These are phyloP conservation scores for Notarius quadriscutis DNA, from an alignment of 2,113 vertebrate genomes.

Conservation along the genomic window DNA sequence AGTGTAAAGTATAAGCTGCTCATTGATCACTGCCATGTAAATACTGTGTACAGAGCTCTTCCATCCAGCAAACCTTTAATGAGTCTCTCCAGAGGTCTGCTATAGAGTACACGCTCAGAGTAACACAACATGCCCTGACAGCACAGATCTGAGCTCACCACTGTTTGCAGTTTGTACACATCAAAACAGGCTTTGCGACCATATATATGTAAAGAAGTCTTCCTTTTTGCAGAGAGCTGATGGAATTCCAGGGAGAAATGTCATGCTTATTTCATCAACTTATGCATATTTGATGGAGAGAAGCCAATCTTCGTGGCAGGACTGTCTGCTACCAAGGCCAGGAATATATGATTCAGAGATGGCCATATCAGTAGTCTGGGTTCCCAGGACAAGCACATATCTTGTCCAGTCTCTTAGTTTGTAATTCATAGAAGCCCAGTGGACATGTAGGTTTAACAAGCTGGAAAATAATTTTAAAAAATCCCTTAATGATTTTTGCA, in stretches of 20 bases:
- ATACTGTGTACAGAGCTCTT: conserved; percentile 57
- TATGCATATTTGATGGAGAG: conserved; percentile 35
- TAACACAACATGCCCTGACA: conserved; percentile 38
- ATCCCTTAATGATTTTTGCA: not conserved
- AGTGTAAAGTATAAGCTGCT: conserved; percentile 56
- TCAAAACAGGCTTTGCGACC: conserved; percentile 11
- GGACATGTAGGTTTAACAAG: not conserved
- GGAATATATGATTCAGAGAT: conserved; percentile 13
- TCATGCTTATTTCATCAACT: conserved; percentile 36
- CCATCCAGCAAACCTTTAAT: conserved; percentile 67
- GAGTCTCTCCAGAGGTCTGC: conserved; percentile 68
- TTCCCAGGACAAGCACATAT: not conserved
- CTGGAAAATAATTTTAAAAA: not conserved
- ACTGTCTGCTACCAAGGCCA: conserved; percentile 15
- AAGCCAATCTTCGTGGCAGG: conserved; percentile 19
- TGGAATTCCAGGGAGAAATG: conserved; percentile 36
- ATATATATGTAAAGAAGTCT: conserved; percentile 38
- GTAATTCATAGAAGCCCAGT: not conserved
- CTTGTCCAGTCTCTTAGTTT: not conserved
- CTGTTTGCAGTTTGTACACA: conserved; percentile 33
- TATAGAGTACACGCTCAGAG: conserved; percentile 47
- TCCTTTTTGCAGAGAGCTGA: conserved; percentile 7
- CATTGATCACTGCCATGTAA: conserved; percentile 65
- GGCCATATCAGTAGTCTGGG: not conserved
- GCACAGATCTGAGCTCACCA: conserved; percentile 17